phyloP scores from a whole-genome alignment of 1,140 invertebrate genomes.

The Lutraria rhynchaena region DNA sequence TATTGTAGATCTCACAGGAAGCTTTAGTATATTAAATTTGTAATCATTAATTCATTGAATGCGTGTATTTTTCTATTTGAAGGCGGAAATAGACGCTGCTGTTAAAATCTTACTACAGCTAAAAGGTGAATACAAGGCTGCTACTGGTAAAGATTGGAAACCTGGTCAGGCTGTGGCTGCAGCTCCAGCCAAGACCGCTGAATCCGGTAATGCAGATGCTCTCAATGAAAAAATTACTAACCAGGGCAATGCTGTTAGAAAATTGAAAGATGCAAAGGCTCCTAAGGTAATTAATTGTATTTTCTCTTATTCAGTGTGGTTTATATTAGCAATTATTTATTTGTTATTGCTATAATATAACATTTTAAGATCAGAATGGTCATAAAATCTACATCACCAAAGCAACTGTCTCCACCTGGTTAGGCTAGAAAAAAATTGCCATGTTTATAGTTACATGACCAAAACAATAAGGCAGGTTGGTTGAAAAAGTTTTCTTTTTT shows the following conservation, averaged over 20 bases:
- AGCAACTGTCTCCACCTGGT: too few relatives aligned
- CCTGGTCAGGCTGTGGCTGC: slow-evolving; percentile 62
- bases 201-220: slow-evolving; percentile 53
- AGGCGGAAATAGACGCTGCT: slow-evolving; percentile 84
- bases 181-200: slow-evolving; percentile 21
- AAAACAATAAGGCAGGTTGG: too few relatives aligned
- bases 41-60: too few relatives aligned
- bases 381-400: too few relatives aligned
- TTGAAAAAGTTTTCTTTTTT: too few relatives aligned
- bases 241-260: slow-evolving; percentile 89
- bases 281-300: slow-evolving; percentile 69
- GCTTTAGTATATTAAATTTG: too few relatives aligned
- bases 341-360: too few relatives aligned
- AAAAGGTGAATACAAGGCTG: slow-evolving; percentile 88
- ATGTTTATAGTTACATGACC: too few relatives aligned
- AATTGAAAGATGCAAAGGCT: slow-evolving; percentile 81
- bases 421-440: too few relatives aligned
- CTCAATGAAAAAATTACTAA: slow-evolving; percentile 85
- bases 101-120: slow-evolving; percentile 86
- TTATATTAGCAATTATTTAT: too few relatives aligned
- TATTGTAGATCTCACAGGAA: too few relatives aligned
- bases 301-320: background rate
- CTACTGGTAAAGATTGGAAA: slow-evolving; percentile 80
- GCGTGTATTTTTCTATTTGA: slow-evolving; percentile 19
- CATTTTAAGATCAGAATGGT: too few relatives aligned